Evolutionary conservation across 2,888 invertebrate genomes (phyloP), one percentile per base, ranked within the genome.

Genomic region (Lydus trimaculatus): DNA sequence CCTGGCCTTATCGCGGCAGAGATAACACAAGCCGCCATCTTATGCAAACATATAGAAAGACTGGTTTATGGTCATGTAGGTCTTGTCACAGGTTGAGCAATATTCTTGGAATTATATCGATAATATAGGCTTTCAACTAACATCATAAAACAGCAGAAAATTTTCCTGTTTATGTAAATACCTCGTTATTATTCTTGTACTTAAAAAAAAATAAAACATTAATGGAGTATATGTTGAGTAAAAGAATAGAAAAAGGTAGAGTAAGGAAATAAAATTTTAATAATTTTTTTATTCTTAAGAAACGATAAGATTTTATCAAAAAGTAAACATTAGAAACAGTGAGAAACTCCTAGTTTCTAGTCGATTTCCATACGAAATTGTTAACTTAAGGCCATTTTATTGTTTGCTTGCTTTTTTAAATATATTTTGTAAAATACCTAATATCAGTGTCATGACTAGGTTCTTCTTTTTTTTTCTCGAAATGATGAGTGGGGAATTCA

Each of bases 1-100:
- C 81, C 81, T 81, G 80, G 82, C 77, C 82, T 82, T 82, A 82
- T 82, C 82, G 80, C 76, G 77, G 79, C 80, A 78, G 77, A 83
- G 82, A 81, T 82, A 82, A 82, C 80, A 79, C 79, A 78, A 76
- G 78, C 82, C 82, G 82, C 82, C 83, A 83, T 83, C 80, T 82
- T 83, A 79, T 76, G 78, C 76, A 83, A 83, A 83, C 82, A 83
- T 65, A 63, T 48, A 48, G 48, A 48, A 75, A 73, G 81, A 81
- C 81, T 80, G 78, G 81, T 82, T 82, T 82, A 82, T 81, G 81
- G 80, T 80, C 80, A 77, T 78, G 78, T 78, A 77, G 78, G 79
- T 80, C 78, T 76, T 77, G 74, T 75, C 73, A 74, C 76, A 75
- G 75, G 75, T 80, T 76, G 79, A 76, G 78, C 77, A 80, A 80